Percentiles rank a stretch among this genome's conserved stretches.
Conservation (phyloP, 2,888 invertebrate species). For the Nomada flava region DNA sequence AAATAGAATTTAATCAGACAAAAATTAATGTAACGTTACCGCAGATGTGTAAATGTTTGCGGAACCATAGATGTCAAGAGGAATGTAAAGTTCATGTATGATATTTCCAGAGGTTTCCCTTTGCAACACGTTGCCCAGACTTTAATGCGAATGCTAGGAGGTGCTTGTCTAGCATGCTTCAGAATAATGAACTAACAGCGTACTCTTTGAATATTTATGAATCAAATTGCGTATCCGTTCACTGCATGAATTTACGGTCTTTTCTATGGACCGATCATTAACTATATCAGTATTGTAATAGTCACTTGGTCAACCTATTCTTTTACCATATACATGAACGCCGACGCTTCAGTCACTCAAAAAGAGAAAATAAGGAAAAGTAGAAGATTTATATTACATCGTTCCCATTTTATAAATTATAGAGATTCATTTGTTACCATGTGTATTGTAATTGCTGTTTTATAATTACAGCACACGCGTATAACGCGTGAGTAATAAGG, state of each 20-base stretch:
- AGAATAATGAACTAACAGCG: not conserved
- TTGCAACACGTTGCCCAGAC: not conserved
- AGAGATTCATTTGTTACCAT: not conserved
- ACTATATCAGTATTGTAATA: not conserved
- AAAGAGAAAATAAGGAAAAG: not conserved
- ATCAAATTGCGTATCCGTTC: not conserved
- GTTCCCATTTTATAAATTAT: not conserved
- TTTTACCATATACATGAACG: no score
- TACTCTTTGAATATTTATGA: not conserved
- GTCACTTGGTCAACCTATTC: not conserved
- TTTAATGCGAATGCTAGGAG: not conserved
- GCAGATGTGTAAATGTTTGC: not conserved
- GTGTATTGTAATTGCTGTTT: slow-evolving; percentile 25
- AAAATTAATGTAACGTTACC: slow-evolving; percentile 1
- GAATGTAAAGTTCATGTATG: not conserved
- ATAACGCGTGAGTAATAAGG: slow-evolving; percentile 28
- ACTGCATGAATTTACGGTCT: not conserved
- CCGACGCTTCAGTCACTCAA: not conserved
- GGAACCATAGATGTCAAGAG: not conserved
- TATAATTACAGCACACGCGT: slow-evolving; percentile 44
- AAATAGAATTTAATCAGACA: not conserved
- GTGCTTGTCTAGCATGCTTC: not conserved
- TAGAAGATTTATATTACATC: not conserved
- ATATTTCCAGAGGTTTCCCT: not conserved
- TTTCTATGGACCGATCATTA: not conserved